Conservation (phyloP, 2,888 invertebrate genomes). For the Lycocerus yunnanus region DNA sequence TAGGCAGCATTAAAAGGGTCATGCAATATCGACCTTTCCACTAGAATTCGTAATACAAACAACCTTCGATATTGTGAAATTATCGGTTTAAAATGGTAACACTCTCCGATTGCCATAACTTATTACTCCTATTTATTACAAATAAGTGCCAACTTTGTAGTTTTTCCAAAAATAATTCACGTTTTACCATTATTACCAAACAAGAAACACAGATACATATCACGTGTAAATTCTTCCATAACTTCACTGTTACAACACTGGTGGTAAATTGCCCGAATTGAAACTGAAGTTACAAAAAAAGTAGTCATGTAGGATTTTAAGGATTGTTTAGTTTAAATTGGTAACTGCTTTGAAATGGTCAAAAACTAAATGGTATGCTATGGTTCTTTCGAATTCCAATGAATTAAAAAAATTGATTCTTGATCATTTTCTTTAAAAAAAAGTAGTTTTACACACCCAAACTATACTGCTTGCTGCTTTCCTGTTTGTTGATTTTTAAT, state of each 20-base stretch:
- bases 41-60: conserved; percentile 25
- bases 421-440: no score
- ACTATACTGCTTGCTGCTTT: no score
- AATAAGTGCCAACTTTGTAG: no score
- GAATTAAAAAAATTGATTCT: not conserved
- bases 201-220: not conserved
- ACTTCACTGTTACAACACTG: no score
- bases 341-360: not conserved
- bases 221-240: not conserved
- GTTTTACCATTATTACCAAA: no score
- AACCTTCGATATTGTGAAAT: conserved; percentile 1
- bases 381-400: not conserved
- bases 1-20: conserved; percentile 23
- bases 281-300: not conserved
- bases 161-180: no score
- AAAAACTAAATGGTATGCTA: not conserved
- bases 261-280: not conserved
- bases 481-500: no score
- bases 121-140: no score
- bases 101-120: not conserved
- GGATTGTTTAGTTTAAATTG: not conserved
- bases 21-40: conserved; percentile 27
- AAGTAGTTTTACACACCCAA: no score
- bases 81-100: not conserved
- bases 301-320: no score